Percentiles rank a stretch among this genome's conserved stretches.
phyloP scores from a whole-genome alignment of 2,888 invertebrate genomes.

The Chymomyza procnemis region DNA sequence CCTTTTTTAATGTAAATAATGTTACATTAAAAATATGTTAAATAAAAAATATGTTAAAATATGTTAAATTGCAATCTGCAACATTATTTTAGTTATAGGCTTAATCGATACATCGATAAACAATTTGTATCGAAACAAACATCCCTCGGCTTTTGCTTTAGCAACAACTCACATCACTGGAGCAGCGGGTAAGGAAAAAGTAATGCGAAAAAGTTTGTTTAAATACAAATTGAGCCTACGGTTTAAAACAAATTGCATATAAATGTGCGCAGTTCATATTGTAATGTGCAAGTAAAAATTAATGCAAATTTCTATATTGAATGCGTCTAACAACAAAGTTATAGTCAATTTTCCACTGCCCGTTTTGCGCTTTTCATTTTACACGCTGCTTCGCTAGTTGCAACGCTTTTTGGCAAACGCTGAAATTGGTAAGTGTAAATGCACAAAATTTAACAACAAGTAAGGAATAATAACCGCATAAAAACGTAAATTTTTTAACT shows the following conservation, averaged over 20 bases:
- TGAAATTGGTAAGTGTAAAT: conserved; percentile 57
- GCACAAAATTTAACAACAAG: no score
- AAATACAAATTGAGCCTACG: conserved; percentile 55
- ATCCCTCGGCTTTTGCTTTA: not conserved
- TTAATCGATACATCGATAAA: not conserved
- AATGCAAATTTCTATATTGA: not conserved
- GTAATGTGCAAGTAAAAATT: not conserved
- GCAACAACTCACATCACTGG: conserved; percentile 13
- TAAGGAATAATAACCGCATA: conserved; percentile 16
- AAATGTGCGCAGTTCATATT: not conserved
- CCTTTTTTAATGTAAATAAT: no score
- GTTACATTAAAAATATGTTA: not conserved
- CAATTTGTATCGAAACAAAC: not conserved
- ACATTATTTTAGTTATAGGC: not conserved
- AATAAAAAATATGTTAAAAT: not conserved
- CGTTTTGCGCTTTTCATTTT: conserved; percentile 65
- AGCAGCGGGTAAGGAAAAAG: conserved; percentile 34
- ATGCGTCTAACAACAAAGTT: conserved; percentile 20
- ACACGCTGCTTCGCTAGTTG: conserved; percentile 58
- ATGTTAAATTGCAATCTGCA: no score
- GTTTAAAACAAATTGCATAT: conserved; percentile 41
- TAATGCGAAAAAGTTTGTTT: conserved; percentile 57
- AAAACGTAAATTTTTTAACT: conserved; percentile 8
- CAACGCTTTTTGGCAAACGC: conserved; percentile 43
- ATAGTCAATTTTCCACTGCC: conserved; percentile 64